Evolutionary conservation across 2,888 invertebrate species (phyloP).

Genomic region (Cryptocephalus moraei): DNA sequence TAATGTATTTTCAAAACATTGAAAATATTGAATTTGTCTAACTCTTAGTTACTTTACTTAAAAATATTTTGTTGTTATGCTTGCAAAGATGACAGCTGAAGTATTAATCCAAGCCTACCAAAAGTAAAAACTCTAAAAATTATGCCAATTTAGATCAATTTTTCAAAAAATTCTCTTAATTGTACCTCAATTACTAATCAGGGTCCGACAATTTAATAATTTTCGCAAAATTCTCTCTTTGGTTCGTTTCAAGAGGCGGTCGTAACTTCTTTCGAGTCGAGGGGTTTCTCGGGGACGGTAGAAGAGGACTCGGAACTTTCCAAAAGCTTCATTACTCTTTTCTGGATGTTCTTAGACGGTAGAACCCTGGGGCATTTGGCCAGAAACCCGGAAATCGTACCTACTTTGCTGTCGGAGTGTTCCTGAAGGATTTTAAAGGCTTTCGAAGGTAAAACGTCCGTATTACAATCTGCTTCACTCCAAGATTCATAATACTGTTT

Average conservation of each 20-base stretch:
- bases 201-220: constrained; percentile 17
- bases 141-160: constrained; percentile 9
- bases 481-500: constrained; percentile 47
- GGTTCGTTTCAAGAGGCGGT: constrained; percentile 29
- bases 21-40: not conserved
- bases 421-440: constrained; percentile 47
- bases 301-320: constrained; percentile 23
- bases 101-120: constrained; percentile 26
- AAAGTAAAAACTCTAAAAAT: constrained; percentile 25
- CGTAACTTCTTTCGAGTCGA: constrained; percentile 28
- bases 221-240: constrained; percentile 20
- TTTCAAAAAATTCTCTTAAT: constrained; percentile 11
- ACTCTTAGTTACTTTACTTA: not conserved
- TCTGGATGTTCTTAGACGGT: constrained; percentile 47
- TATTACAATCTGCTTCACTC: constrained; percentile 39
- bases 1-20: too few relatives aligned
- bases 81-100: not conserved
- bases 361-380: constrained; percentile 54
- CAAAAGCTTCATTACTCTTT: constrained; percentile 39
- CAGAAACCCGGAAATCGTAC: constrained; percentile 40
- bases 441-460: constrained; percentile 47
- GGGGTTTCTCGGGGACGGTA: constrained; percentile 20
- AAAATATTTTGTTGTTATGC: not conserved
- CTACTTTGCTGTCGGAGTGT: constrained; percentile 33
- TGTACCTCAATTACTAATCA: constrained; percentile 19